These are phyloP conservation scores for Osmoderma eremita DNA, from an alignment of 2,888 invertebrate species.

Conservation along the genomic window DNA sequence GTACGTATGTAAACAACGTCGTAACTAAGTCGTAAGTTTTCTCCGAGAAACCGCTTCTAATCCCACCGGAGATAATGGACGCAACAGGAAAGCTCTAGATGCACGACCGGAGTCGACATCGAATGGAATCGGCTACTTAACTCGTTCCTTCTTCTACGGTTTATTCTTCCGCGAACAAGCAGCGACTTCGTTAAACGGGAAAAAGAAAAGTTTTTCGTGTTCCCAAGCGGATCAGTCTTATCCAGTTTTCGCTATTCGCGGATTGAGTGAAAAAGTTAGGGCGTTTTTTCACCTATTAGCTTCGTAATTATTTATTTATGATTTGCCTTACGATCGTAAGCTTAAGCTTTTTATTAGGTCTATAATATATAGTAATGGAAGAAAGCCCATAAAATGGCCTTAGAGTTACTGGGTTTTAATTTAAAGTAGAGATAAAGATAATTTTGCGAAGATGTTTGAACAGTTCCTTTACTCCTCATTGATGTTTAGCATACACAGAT, in stretches of 20 bases:
- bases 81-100: conserved; percentile 39
- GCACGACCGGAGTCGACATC: conserved; percentile 28
- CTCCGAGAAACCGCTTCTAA: conserved; percentile 40
- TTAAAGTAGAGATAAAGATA: no score
- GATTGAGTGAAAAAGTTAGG: conserved; percentile 2
- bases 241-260: conserved; percentile 11
- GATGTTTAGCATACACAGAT: no score
- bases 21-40: conserved; percentile 40
- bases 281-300: neutral
- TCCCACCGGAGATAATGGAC: conserved; percentile 45
- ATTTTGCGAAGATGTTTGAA: no score
- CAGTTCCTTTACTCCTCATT: no score
- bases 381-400: no score
- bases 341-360: neutral
- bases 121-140: conserved; percentile 39
- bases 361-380: no score
- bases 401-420: no score
- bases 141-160: conserved; percentile 32
- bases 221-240: neutral
- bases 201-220: conserved; percentile 1
- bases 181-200: conserved; percentile 20
- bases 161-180: conserved; percentile 38
- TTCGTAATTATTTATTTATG: neutral
- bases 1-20: conserved; percentile 39
- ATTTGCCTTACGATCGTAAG: no score